Conservation (phyloP, 2,888 invertebrate species). For the Ferrisia virgata region DNA sequence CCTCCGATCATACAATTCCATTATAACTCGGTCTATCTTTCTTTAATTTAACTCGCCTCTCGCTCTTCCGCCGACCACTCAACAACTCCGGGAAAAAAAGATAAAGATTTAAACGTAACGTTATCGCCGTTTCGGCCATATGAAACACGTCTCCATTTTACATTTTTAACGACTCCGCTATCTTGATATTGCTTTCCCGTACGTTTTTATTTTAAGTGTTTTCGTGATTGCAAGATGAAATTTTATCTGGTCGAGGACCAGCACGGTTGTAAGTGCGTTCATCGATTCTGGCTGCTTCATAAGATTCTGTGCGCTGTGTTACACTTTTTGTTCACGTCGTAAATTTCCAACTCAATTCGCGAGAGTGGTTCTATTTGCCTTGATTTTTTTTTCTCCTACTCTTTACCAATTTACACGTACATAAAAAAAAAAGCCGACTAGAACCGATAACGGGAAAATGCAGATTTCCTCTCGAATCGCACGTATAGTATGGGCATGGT, state of each 20-base stretch:
- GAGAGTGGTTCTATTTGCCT: neutral
- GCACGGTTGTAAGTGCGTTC: constrained; percentile 22
- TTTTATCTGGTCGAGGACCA: constrained; percentile 37
- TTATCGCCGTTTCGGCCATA: constrained; percentile 42
- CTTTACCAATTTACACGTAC: neutral
- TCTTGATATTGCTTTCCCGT: constrained; percentile 43
- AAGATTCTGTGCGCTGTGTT: neutral
- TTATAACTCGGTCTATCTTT: constrained; percentile 36
- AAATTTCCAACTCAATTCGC: constrained; percentile 4
- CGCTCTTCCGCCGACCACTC: constrained; percentile 35
- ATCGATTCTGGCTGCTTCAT: constrained; percentile 12
- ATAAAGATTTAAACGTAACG: constrained; percentile 44
- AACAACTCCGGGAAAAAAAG: constrained; percentile 29
- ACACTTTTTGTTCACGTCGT: constrained; percentile 15
- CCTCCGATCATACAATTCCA: constrained; percentile 37
- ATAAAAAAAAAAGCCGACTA: neutral
- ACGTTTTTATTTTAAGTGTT: constrained; percentile 43
- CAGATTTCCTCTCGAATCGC: neutral
- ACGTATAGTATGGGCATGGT: neutral
- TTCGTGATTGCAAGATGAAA: constrained; percentile 44
- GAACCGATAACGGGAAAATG: neutral
- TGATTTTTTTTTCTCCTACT: neutral
- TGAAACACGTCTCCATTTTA: constrained; percentile 43
- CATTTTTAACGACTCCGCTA: constrained; percentile 43
- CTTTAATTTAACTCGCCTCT: constrained; percentile 32